These are phyloP conservation scores for Papilio protenor DNA, from an alignment of 2,888 invertebrate species.

Conservation along the genomic window DNA sequence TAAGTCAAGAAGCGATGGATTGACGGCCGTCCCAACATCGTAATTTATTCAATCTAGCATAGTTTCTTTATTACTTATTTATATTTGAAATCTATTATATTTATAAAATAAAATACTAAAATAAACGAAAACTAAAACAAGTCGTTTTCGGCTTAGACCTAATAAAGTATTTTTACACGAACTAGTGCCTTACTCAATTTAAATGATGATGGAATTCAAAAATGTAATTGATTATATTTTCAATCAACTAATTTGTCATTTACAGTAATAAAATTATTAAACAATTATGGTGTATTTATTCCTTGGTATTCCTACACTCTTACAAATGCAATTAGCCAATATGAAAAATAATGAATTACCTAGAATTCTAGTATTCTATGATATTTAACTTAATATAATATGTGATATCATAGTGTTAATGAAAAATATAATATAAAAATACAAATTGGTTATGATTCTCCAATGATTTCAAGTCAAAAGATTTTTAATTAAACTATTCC, in stretches of 20 bases:
- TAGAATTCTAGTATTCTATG: background rate
- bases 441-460: background rate
- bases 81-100: constrained; percentile 73
- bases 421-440: background rate
- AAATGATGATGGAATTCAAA: constrained; percentile 64
- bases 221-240: constrained; percentile 58
- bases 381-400: background rate
- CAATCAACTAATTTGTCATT: constrained; percentile 76
- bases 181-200: constrained; percentile 72
- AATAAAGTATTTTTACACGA: constrained; percentile 68
- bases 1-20: constrained; percentile 83
- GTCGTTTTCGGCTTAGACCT: constrained; percentile 66
- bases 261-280: constrained; percentile 73
- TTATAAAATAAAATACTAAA: constrained; percentile 76
- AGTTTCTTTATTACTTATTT: constrained; percentile 75
- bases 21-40: constrained; percentile 84
- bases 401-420: background rate
- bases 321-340: background rate
- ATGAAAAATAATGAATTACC: background rate
- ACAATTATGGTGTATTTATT: constrained; percentile 54
- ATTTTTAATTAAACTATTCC: background rate
- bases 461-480: background rate
- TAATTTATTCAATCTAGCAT: constrained; percentile 82
- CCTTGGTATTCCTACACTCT: constrained; percentile 27
- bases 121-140: constrained; percentile 63